A percentile compares a stretch with the other conserved stretches of the same genome.
Conservation (phyloP, 2,113 vertebrate genomes). For the Loxodonta africana region DNA sequence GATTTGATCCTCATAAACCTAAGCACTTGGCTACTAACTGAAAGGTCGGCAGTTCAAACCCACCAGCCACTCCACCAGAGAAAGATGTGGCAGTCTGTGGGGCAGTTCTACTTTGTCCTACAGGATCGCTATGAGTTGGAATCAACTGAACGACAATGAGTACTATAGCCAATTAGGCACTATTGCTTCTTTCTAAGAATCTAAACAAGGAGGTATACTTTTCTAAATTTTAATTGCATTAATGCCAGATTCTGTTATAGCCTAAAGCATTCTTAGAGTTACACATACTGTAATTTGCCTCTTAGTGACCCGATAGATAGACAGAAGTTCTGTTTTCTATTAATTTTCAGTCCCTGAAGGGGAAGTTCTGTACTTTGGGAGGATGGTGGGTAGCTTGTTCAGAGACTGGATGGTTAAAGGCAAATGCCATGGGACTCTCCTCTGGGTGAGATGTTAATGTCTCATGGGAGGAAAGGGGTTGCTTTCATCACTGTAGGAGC, state of each 20-base stretch:
- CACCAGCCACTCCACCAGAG: too few species aligned
- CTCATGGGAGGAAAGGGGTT: not conserved
- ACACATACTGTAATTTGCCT: not conserved
- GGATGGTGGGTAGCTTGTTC: not conserved
- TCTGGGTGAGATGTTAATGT: not conserved
- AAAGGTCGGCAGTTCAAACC: too few species aligned
- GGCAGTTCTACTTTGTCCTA: too few species aligned
- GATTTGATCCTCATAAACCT: not conserved
- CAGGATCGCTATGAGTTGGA: too few species aligned
- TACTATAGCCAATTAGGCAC: not conserved
- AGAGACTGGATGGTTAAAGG: not conserved
- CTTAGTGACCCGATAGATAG: not conserved
- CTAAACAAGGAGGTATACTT: not conserved
- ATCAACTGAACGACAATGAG: too few species aligned
- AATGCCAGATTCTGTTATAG: not conserved
- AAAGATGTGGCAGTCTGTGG: too few species aligned
- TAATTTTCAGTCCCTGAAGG: not conserved
- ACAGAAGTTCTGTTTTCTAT: not conserved
- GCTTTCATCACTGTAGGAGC: not conserved
- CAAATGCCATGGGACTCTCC: not conserved
- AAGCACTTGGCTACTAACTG: too few species aligned
- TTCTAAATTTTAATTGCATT: not conserved
- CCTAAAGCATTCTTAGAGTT: slow-evolving; percentile 17
- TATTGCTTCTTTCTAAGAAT: slow-evolving; percentile 12
- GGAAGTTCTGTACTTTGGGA: not conserved